A percentile compares a stretch with the other conserved stretches of the same genome.
Conservation (phyloP, 2,113 vertebrate species). For the Ovis canadensis region DNA sequence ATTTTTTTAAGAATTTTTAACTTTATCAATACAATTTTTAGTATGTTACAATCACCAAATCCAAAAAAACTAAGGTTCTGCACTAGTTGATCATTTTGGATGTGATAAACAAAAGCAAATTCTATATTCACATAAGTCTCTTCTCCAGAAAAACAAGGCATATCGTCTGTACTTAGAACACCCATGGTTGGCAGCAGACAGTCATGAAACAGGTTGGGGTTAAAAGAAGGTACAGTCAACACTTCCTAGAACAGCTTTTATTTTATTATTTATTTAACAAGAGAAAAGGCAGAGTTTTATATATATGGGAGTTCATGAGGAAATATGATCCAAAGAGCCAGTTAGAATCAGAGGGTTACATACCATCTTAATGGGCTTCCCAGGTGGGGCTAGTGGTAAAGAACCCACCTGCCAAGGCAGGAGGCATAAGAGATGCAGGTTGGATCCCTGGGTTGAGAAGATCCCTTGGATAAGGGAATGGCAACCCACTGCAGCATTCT, state of each 20-base stretch:
- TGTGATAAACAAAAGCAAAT: conserved; percentile 25
- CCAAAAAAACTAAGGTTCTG: background rate
- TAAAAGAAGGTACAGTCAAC: background rate
- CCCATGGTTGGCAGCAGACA: background rate
- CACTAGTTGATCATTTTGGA: background rate
- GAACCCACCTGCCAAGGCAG: background rate
- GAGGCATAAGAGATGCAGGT: background rate
- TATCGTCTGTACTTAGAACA: background rate
- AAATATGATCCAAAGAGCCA: background rate
- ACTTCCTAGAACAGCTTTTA: background rate
- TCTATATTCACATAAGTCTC: background rate
- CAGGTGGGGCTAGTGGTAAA: background rate
- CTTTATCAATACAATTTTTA: background rate
- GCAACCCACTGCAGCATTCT: background rate
- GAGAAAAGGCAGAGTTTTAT: background rate
- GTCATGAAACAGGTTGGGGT: background rate
- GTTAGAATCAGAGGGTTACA: background rate
- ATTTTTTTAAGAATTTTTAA: background rate
- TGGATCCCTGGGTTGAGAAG: background rate
- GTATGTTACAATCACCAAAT: background rate
- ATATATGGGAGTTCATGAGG: background rate
- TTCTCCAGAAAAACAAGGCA: background rate
- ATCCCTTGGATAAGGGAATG: background rate
- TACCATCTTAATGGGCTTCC: background rate
- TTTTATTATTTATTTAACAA: background rate